These are phyloP conservation scores for Villa cingulata DNA, from an alignment of 2,888 invertebrate genomes.

Conservation along the genomic window DNA sequence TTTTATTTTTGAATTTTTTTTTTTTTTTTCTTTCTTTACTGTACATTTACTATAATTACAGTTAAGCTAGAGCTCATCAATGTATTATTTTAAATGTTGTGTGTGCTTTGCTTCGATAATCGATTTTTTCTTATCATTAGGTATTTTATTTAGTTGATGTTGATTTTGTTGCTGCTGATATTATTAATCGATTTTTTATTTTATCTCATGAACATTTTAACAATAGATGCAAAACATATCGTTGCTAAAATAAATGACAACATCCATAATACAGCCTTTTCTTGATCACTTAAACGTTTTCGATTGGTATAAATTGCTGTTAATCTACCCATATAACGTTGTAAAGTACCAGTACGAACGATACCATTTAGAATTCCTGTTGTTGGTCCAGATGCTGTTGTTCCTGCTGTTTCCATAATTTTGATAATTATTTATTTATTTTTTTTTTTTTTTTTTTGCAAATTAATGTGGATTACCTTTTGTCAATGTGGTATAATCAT, in stretches of 20 bases:
- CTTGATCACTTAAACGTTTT: slow-evolving; percentile 31
- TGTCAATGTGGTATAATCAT: not conserved
- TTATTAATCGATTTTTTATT: not conserved
- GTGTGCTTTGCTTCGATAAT: too few relatives aligned
- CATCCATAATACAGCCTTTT: slow-evolving; percentile 32
- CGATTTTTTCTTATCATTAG: too few relatives aligned
- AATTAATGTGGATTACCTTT: slow-evolving; percentile 7
- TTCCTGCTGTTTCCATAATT: too few relatives aligned
- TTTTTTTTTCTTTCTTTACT: too few relatives aligned
- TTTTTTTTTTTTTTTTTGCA: too few relatives aligned
- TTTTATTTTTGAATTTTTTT: too few relatives aligned
- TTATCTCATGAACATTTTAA: slow-evolving; percentile 30
- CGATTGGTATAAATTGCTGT: slow-evolving; percentile 30
- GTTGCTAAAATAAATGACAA: slow-evolving; percentile 32
- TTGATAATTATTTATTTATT: too few relatives aligned
- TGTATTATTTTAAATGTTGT: too few relatives aligned
- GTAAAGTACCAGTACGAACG: slow-evolving; percentile 35
- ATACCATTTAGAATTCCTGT: slow-evolving; percentile 35
- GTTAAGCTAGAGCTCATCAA: too few relatives aligned
- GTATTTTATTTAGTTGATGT: too few relatives aligned
- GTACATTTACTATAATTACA: too few relatives aligned
- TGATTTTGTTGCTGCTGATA: too few relatives aligned
- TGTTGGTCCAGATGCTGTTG: not conserved
- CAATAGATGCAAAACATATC: slow-evolving; percentile 30
- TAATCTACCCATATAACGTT: slow-evolving; percentile 34